Conservation (phyloP, 2,113 vertebrate genomes). For the Phodopus roborovskii region DNA sequence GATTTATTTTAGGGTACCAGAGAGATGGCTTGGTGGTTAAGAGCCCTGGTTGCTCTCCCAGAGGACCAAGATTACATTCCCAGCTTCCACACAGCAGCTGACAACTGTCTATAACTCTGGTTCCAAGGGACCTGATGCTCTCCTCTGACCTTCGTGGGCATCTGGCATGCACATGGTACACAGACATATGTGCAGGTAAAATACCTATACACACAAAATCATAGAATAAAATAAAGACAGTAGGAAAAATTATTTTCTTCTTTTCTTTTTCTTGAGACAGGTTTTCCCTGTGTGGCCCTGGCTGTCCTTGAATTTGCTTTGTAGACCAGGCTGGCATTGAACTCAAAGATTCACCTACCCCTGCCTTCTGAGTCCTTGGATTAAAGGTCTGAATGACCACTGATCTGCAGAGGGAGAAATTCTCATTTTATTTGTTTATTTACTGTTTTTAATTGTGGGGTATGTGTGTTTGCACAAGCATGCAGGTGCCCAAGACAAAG, state of each 20-base stretch:
- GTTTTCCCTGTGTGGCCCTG: background rate
- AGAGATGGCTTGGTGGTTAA: background rate
- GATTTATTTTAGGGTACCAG: background rate
- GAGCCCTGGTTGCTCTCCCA: background rate
- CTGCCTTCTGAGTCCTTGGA: background rate
- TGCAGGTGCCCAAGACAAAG: background rate
- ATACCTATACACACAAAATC: background rate
- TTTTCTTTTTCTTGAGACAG: background rate
- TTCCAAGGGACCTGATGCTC: background rate
- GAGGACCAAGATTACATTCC: background rate
- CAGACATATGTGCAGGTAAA: background rate
- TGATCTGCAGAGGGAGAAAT: background rate
- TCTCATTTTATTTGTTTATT: background rate
- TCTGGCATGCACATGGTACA: background rate
- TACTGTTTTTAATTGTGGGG: background rate
- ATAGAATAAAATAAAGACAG: background rate
- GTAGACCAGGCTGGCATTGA: background rate
- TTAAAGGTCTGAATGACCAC: background rate
- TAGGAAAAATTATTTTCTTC: background rate
- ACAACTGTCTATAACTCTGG: background rate
- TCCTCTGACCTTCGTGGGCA: background rate
- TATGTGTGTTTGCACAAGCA: background rate
- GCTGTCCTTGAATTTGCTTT: background rate
- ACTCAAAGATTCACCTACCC: background rate
- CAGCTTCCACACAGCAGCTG: background rate